A percentile compares a stretch with the other conserved stretches of the same genome.
Conservation (phyloP, 2,888 invertebrate species). For the Polymixis lichenea region DNA sequence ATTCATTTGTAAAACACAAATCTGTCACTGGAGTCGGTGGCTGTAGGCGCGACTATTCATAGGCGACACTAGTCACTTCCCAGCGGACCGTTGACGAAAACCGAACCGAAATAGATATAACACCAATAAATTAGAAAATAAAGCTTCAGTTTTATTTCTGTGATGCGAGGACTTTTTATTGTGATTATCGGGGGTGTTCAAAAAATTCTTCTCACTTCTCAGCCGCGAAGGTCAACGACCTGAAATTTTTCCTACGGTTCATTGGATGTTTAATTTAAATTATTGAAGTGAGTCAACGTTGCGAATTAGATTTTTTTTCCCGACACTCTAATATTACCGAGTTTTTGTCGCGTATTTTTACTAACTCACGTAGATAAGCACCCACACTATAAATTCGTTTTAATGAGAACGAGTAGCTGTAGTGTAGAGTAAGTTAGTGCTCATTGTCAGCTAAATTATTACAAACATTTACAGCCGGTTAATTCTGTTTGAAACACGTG, state of each 20-base stretch:
- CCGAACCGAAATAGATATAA: constrained; percentile 84
- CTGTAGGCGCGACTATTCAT: constrained; percentile 82
- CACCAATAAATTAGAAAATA: constrained; percentile 86
- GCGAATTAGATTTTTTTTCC: constrained; percentile 64
- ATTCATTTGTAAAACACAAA: constrained; percentile 87
- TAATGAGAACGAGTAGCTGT: constrained; percentile 60
- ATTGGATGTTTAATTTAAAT: constrained; percentile 78
- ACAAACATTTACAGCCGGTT: constrained; percentile 57
- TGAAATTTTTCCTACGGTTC: constrained; percentile 81
- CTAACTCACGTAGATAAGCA: constrained; percentile 58
- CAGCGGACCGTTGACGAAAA: constrained; percentile 82
- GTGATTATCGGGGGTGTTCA: constrained; percentile 81
- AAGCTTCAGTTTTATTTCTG: constrained; percentile 81
- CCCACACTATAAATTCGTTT: constrained; percentile 65
- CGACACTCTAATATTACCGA: constrained; percentile 57
- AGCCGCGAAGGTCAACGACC: constrained; percentile 78
- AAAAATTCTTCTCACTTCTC: constrained; percentile 69
- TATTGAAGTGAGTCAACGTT: constrained; percentile 72
- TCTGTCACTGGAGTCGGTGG: constrained; percentile 85
- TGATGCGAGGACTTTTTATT: constrained; percentile 80
- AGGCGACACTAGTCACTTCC: constrained; percentile 74
- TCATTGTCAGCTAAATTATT: constrained; percentile 68
- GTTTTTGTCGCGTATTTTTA: constrained; percentile 67
- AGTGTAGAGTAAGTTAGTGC: constrained; percentile 64
- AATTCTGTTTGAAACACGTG: constrained; percentile 42